These are phyloP conservation scores for Trissolcus basalis DNA, from an alignment of 1,140 invertebrate genomes.

Conservation along the genomic window DNA sequence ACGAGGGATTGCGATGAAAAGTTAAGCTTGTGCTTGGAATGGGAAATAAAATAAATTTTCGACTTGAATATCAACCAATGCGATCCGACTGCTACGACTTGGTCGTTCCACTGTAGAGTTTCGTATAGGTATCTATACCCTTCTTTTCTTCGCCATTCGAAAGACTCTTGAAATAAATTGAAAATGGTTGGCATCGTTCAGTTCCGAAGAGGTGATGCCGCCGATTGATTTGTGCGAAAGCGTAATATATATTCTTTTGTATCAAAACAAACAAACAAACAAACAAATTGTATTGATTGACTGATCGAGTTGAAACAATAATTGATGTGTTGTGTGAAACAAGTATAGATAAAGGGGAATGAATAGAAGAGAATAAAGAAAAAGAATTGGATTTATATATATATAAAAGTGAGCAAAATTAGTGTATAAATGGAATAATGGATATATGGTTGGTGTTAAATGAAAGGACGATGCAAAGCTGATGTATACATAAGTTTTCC, in stretches of 20 bases:
- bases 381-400: too few relatives aligned
- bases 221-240: conserved; percentile 63
- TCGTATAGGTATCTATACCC: conserved; percentile 68
- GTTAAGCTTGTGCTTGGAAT: conserved; percentile 34
- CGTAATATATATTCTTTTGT: conserved; percentile 62
- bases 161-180: conserved; percentile 73
- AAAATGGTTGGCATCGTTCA: conserved; percentile 71
- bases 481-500: conserved; percentile 55
- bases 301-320: too few relatives aligned
- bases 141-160: conserved; percentile 67
- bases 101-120: conserved; percentile 55
- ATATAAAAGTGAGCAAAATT: conserved; percentile 35
- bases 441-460: conserved; percentile 18
- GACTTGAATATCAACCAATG: conserved; percentile 56
- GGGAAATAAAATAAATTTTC: conserved; percentile 55
- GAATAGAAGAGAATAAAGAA: too few relatives aligned
- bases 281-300: conserved; percentile 37
- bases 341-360: too few relatives aligned
- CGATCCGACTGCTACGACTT: conserved; percentile 54
- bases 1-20: conserved; percentile 11
- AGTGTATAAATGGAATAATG: conserved; percentile 11
- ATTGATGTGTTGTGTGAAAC: too few relatives aligned
- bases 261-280: too few relatives aligned
- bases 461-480: conserved; percentile 29
- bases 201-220: conserved; percentile 70